Evolutionary conservation across 2,888 invertebrate genomes (phyloP).

Genomic region (Ellobium chinense): DNA sequence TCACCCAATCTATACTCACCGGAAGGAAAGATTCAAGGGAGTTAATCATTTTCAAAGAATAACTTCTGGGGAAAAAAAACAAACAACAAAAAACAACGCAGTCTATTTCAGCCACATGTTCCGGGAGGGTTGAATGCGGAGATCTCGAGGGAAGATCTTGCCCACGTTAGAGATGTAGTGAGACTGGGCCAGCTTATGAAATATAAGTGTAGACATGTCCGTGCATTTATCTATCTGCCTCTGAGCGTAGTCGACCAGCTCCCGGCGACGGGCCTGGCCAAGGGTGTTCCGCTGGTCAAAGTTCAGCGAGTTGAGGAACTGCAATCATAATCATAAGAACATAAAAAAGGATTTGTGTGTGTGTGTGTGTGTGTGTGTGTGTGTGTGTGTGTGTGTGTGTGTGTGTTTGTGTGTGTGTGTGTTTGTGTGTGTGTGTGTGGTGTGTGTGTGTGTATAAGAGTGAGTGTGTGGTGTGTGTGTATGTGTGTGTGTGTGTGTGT

Average conservation of each 20-base stretch:
- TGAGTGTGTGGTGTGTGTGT: no score
- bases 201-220: constrained; percentile 15
- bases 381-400: no score
- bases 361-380: no score
- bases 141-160: constrained; percentile 22
- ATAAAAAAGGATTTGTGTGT: no score
- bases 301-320: constrained; percentile 25
- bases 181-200: constrained; percentile 35
- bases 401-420: no score
- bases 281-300: constrained; percentile 34
- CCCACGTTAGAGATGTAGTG: constrained; percentile 23
- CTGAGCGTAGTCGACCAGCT: constrained; percentile 26
- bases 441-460: no score
- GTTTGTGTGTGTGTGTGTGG: no score
- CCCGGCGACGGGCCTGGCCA: constrained; percentile 31
- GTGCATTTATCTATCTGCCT: constrained; percentile 40
- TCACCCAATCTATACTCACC: no score
- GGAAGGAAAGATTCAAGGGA: no score
- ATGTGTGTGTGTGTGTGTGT: no score
- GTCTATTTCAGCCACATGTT: constrained; percentile 28
- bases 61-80: background rate
- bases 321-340: no score
- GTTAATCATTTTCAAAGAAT: background rate
- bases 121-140: background rate
- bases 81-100: background rate